Evolutionary conservation across 2,797 vertebrate species (phyloP).

Genomic region (Pelobates cultripes): DNA sequence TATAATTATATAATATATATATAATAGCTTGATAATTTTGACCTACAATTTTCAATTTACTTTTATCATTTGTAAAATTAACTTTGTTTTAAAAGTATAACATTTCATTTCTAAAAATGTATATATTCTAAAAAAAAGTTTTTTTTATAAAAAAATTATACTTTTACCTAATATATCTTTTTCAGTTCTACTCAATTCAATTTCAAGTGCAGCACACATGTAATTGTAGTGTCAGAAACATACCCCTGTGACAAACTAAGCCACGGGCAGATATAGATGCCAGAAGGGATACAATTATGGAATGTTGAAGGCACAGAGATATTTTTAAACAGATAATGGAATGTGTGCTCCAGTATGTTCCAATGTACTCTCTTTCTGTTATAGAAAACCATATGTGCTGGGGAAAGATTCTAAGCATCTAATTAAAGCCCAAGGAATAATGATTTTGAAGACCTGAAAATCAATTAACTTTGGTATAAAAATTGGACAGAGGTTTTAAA

Average conservation of each 20-base stretch:
- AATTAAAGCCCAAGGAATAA: constrained; percentile 33
- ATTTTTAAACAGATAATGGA: constrained; percentile 44
- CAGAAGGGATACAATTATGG: constrained; percentile 18
- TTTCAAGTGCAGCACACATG: no score
- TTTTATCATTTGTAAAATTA: no score
- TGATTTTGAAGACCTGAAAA: constrained; percentile 4
- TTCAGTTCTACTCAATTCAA: no score
- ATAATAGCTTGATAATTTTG: no score
- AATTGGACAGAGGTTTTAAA: constrained; percentile 25
- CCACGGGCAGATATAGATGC: constrained; percentile 3
- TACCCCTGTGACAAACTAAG: not conserved
- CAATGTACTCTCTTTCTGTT: constrained; percentile 4
- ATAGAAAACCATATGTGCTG: constrained; percentile 20
- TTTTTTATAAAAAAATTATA: no score
- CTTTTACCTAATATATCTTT: no score
- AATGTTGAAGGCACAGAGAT: constrained; percentile 2
- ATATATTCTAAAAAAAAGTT: no score
- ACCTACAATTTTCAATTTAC: no score
- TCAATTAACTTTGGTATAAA: constrained; percentile 31
- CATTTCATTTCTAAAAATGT: no score
- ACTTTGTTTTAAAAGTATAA: no score
- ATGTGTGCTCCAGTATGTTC: not conserved
- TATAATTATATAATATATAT: no score
- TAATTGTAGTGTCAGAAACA: no score
- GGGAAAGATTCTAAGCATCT: constrained; percentile 25